Percentiles rank a stretch among this genome's conserved stretches.
Evolutionary conservation across 2,797 vertebrate genomes (phyloP).

Genomic region (Lepilemur ruficaudatus): DNA sequence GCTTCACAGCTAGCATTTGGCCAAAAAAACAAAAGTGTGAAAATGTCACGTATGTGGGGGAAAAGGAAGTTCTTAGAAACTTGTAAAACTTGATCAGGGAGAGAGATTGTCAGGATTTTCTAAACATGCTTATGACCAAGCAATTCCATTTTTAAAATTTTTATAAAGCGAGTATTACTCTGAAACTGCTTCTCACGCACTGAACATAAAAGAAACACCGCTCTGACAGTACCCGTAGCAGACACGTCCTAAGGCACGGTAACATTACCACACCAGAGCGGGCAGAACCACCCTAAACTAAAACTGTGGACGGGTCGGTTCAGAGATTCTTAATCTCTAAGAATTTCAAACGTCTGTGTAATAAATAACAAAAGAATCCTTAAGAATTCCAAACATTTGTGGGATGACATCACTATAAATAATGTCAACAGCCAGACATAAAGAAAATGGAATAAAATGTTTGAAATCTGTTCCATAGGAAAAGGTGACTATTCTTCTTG

Average conservation of each 20-base stretch:
- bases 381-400: background rate
- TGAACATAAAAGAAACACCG: background rate
- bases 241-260: fast-evolving
- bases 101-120: background rate
- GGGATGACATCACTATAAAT: background rate
- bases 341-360: background rate
- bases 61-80: background rate
- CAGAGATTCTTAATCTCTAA: background rate
- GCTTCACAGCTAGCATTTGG: background rate
- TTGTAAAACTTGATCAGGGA: background rate
- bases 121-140: background rate
- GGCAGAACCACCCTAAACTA: background rate
- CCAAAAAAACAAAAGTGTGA: background rate
- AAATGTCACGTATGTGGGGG: background rate
- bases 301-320: background rate
- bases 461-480: background rate
- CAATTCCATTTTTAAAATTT: background rate
- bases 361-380: background rate
- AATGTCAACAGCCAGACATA: background rate
- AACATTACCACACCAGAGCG: fast-evolving
- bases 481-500: background rate
- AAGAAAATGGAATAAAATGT: background rate
- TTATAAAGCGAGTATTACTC: background rate
- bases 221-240: background rate
- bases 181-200: background rate